These are phyloP conservation scores for Drosophila lacteicornis DNA, from an alignment of 1,140 invertebrate genomes.

Conservation along the genomic window DNA sequence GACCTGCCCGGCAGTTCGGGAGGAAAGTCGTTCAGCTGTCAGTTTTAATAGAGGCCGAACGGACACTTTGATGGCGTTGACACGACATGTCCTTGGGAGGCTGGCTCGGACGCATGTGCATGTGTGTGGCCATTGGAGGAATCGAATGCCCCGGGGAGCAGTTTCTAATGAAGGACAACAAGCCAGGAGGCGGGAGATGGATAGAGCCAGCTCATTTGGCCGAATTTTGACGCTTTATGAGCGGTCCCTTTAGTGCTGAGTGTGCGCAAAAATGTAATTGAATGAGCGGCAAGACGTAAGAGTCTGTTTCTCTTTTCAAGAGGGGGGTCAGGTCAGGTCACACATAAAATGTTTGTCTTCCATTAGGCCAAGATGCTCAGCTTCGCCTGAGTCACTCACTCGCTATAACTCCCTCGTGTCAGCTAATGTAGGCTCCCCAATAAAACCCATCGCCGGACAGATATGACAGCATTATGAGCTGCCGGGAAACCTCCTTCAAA, in stretches of 20 bases:
- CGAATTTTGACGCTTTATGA: constrained; percentile 83
- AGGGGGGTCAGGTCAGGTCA: constrained; percentile 51
- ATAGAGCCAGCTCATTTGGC: constrained; percentile 66
- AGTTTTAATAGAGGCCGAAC: constrained; percentile 73
- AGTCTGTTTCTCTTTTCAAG: constrained; percentile 1
- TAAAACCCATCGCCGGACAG: constrained; percentile 33
- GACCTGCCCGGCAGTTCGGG: not conserved
- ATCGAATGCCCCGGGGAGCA: constrained; percentile 73
- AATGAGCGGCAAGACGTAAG: constrained; percentile 55
- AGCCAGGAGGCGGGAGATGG: not conserved
- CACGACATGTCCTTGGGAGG: constrained; percentile 29
- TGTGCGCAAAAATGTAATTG: constrained; percentile 83
- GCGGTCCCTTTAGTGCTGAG: constrained; percentile 81
- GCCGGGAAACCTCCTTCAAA: constrained; percentile 25
- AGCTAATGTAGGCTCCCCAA: constrained; percentile 54
- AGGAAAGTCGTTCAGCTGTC: constrained; percentile 50
- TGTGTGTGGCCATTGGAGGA: constrained; percentile 53
- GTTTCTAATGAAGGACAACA: constrained; percentile 78
- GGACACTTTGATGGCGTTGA: constrained; percentile 74
- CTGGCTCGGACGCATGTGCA: constrained; percentile 29
- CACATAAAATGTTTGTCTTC: constrained; percentile 80
- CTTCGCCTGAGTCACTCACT: constrained; percentile 17
- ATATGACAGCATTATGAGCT: constrained; percentile 46
- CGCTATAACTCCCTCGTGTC: constrained; percentile 29
- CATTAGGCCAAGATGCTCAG: constrained; percentile 63